A percentile compares a stretch with the other conserved stretches of the same genome.
phyloP scores from a whole-genome alignment of 2,888 invertebrate species.

The Deilephila porcellus region DNA sequence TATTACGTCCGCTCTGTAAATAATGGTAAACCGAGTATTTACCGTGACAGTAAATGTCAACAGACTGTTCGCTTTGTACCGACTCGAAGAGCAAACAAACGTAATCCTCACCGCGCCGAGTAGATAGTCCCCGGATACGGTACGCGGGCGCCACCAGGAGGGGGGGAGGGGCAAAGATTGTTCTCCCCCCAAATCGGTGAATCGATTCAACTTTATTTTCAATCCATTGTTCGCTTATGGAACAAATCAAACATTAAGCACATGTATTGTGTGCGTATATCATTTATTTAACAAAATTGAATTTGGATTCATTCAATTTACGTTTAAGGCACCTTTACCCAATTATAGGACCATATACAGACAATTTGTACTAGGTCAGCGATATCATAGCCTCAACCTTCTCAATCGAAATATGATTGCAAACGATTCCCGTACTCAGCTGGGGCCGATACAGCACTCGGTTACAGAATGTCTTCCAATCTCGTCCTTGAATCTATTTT shows the following conservation, averaged over 20 bases:
- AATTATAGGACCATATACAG: background rate
- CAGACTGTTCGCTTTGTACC: constrained; percentile 78
- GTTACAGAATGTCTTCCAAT: too few species aligned
- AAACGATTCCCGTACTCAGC: too few species aligned
- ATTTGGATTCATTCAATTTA: background rate
- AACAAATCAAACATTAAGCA: background rate
- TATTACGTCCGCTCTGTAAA: constrained; percentile 74
- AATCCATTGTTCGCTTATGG: constrained; percentile 43
- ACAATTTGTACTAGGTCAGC: too few species aligned
- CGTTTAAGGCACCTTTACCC: background rate
- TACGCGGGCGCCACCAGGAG: background rate
- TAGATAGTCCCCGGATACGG: constrained; percentile 46
- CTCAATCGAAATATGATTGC: too few species aligned
- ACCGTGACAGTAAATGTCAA: constrained; percentile 77
- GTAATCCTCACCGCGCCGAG: constrained; percentile 58
- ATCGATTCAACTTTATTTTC: constrained; percentile 54
- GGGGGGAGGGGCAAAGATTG: constrained; percentile 37
- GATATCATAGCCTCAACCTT: too few species aligned
- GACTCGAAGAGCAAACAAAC: constrained; percentile 74
- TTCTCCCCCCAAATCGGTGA: constrained; percentile 45
- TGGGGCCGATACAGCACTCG: too few species aligned
- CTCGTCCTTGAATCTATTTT: background rate
- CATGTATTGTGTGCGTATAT: background rate
- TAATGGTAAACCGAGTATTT: constrained; percentile 79
- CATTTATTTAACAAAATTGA: background rate